Evolutionary conservation across 2,888 invertebrate genomes (phyloP).

Genomic region (Cephus rjabovi): DNA sequence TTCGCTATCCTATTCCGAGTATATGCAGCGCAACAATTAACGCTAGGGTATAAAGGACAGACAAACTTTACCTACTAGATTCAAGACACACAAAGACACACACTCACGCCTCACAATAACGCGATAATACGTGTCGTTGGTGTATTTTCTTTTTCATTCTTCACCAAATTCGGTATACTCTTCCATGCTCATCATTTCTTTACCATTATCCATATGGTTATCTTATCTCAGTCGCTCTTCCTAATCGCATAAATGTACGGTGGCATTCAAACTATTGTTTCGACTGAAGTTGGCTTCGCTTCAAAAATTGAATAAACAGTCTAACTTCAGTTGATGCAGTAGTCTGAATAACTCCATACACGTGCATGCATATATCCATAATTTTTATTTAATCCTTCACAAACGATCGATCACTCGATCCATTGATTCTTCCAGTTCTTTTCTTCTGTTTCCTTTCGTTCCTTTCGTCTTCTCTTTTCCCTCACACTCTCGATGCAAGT

Average conservation of each 20-base stretch:
- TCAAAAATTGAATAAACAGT: neutral
- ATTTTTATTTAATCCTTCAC: neutral
- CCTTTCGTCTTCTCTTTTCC: neutral
- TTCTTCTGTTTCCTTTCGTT: neutral
- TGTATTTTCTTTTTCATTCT: neutral
- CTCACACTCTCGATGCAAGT: neutral
- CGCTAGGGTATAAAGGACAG: neutral
- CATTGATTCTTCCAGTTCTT: neutral
- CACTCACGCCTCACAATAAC: neutral
- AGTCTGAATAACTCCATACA: neutral
- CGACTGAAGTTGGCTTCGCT: neutral
- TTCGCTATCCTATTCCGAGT: slow-evolving; percentile 61
- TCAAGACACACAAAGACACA: neutral
- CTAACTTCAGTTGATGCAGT: neutral
- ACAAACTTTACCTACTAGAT: neutral
- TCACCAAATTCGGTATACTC: neutral
- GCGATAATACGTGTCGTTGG: neutral
- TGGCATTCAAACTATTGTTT: neutral
- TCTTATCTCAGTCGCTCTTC: neutral
- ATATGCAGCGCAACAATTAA: slow-evolving; percentile 61
- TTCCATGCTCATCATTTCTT: neutral
- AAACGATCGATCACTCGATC: neutral
- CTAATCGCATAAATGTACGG: neutral
- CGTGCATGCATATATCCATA: neutral
- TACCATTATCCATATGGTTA: neutral